Base-by-base conservation (phyloP, 2,113 vertebrate genomes). In the Poeciliopsis prolifica region DNA sequence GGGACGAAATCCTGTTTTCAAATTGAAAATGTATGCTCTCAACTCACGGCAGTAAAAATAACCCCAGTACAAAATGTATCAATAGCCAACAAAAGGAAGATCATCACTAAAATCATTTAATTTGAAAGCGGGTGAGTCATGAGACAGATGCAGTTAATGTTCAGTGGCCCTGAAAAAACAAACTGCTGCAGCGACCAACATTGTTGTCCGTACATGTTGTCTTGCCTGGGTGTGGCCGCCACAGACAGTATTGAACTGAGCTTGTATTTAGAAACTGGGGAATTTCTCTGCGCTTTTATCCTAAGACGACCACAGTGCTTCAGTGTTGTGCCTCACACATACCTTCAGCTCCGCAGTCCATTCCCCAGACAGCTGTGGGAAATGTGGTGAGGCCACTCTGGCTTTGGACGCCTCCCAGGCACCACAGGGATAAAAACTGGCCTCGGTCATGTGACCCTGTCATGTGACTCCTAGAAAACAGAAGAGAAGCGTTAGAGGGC, bases 291-390 rank as follows among this genome's bases (percentile, higher is more conserved):
- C 0, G 28, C 78, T 92, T 91, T 88, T 75, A 89, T 93, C 89
- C 79, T 77, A 29, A 86, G 87, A 90, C 90, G 83, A 80, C 80
- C 75, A 54, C 68, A 87, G 73, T 67, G 79, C 79, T 85, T 88
- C 80, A 83, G 77, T 77, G 77, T 87, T 85, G 85, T 84, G 86
- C 84, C 90, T 85, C 90, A 87, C 90, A 91, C 91, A 92, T 93
- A 89, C 90, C 87, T 88, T 79, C 71, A 85, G 78, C 74, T 89
- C 92, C 72, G 70, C 92, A 89, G 88, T 87, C 88, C 88, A 77
- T 92, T 94, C 93, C 90, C 91, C 87, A 93, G 89, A 92, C 89
- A 83, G 90, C 84, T 87, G 90, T 86, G 86, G 92, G 91, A 89
- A 84, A 71, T 88, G 93, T 80, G 93, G 93, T 90, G 89, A 87